A percentile compares a stretch with the other conserved stretches of the same genome.
These are phyloP conservation scores for Ennomos erosarius DNA, from an alignment of 2,888 invertebrate genomes.

Conservation along the genomic window DNA sequence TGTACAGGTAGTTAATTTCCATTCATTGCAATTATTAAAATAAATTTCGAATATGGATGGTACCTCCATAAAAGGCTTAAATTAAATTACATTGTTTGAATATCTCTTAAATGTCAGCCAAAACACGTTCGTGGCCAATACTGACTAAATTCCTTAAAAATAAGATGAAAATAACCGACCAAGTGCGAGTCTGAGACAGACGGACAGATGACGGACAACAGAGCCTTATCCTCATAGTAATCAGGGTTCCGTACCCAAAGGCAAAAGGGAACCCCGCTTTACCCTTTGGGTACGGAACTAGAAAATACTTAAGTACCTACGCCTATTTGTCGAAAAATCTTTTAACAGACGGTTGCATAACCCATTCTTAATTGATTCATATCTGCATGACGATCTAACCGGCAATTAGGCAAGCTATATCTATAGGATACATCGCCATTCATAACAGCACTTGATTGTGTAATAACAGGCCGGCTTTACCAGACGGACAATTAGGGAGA, in stretches of 20 bases:
- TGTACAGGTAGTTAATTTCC: slow-evolving; percentile 4
- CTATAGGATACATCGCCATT: slow-evolving; percentile 39
- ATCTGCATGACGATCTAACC: slow-evolving; percentile 21
- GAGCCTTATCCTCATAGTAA: too few relatives aligned
- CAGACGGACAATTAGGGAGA: slow-evolving; percentile 40
- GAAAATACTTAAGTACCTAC: too few relatives aligned
- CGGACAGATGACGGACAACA: too few relatives aligned
- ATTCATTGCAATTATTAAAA: slow-evolving; percentile 13
- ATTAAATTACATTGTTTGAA: slow-evolving; percentile 18
- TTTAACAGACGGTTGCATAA: slow-evolving; percentile 5
- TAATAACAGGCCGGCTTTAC: slow-evolving; percentile 43
- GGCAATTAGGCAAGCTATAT: slow-evolving; percentile 33
- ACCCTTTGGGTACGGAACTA: too few relatives aligned
- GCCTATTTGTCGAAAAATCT: too few relatives aligned
- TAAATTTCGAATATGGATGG: slow-evolving; percentile 2
- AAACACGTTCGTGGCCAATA: not conserved
- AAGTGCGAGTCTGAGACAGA: too few relatives aligned
- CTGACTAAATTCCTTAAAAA: too few relatives aligned
- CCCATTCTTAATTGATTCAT: slow-evolving; percentile 24
- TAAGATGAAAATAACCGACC: too few relatives aligned
- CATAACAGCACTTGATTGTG: slow-evolving; percentile 42
- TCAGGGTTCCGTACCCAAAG: too few relatives aligned
- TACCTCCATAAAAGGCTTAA: slow-evolving; percentile 16
- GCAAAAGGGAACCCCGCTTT: too few relatives aligned
- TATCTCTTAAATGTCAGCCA: slow-evolving; percentile 2